Evolutionary conservation across 1,140 invertebrate genomes (phyloP).

Genomic region (Brachionus plicatilis): DNA sequence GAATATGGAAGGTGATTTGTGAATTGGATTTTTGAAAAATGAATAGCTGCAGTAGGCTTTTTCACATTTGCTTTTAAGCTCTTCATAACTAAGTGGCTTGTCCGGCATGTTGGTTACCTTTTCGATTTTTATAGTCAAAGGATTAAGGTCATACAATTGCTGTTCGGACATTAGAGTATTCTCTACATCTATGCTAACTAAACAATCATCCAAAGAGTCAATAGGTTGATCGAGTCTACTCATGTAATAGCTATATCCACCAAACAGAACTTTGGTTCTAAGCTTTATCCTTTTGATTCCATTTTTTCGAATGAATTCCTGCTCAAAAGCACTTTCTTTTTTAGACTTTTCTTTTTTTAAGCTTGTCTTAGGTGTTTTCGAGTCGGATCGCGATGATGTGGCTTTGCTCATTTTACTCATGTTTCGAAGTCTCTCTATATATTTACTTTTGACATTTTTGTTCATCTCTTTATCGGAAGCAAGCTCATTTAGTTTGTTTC

Average conservation of each 20-base stretch:
- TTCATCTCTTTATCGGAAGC: constrained; percentile 25
- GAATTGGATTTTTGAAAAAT: constrained; percentile 48
- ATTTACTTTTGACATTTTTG: constrained; percentile 35
- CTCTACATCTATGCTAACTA: constrained; percentile 48
- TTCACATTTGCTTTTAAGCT: constrained; percentile 49
- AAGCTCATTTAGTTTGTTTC: constrained; percentile 19
- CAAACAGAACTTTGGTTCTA: constrained; percentile 47
- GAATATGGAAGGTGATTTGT: constrained; percentile 46
- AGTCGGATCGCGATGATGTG: neutral
- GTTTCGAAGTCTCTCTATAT: constrained; percentile 41
- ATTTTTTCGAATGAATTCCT: constrained; percentile 48
- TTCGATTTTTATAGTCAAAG: constrained; percentile 50
- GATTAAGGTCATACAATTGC: constrained; percentile 49
- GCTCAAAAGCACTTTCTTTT: constrained; percentile 43
- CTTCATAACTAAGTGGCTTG: constrained; percentile 46
- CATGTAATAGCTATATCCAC: constrained; percentile 48
- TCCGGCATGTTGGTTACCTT: constrained; percentile 49
- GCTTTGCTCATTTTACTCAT: constrained; percentile 26
- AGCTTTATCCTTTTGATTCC: constrained; percentile 49
- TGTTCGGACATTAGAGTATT: constrained; percentile 47
- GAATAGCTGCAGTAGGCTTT: constrained; percentile 51
- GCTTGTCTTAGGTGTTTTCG: neutral
- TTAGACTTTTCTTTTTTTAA: constrained; percentile 44
- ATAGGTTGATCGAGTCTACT: constrained; percentile 47
- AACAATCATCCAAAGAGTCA: constrained; percentile 48